Percentiles rank a stretch among this genome's conserved stretches.
Evolutionary conservation across 2,888 invertebrate species (phyloP).

Genomic region (Malthinus flaveolus): DNA sequence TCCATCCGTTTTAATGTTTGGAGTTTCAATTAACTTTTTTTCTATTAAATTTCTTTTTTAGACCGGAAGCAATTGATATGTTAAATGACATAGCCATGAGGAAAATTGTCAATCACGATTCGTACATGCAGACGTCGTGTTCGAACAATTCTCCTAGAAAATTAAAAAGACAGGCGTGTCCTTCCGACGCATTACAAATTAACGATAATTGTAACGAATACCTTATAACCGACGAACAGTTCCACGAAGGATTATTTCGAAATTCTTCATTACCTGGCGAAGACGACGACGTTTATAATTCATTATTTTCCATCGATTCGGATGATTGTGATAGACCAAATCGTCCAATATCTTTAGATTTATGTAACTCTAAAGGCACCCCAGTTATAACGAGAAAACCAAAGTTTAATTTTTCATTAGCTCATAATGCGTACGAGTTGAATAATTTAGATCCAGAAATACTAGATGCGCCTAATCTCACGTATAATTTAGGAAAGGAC

Average conservation of each 20-base stretch:
- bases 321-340: conserved; percentile 53
- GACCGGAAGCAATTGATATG: conserved; percentile 85
- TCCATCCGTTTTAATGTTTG: too few relatives aligned
- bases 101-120: conserved; percentile 61
- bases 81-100: conserved; percentile 79
- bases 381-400: conserved; percentile 67
- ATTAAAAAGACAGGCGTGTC: conserved; percentile 46
- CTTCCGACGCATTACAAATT: conserved; percentile 54
- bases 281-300: conserved; percentile 51
- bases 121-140: conserved; percentile 51
- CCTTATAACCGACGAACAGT: conserved; percentile 50
- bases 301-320: conserved; percentile 52
- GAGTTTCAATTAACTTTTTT: too few relatives aligned
- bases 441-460: conserved; percentile 69
- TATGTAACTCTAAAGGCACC: conserved; percentile 64
- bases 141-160: conserved; percentile 65
- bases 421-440: conserved; percentile 67
- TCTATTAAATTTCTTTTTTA: conserved; percentile 43
- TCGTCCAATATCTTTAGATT: conserved; percentile 66
- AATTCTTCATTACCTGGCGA: conserved; percentile 46
- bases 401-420: conserved; percentile 69
- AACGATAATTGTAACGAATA: conserved; percentile 37
- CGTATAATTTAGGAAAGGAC: conserved; percentile 53
- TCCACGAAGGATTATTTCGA: conserved; percentile 53
- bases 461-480: conserved; percentile 62